phyloP scores from a whole-genome alignment of 2,113 vertebrate genomes.

The Chaenocephalus aceratus region DNA sequence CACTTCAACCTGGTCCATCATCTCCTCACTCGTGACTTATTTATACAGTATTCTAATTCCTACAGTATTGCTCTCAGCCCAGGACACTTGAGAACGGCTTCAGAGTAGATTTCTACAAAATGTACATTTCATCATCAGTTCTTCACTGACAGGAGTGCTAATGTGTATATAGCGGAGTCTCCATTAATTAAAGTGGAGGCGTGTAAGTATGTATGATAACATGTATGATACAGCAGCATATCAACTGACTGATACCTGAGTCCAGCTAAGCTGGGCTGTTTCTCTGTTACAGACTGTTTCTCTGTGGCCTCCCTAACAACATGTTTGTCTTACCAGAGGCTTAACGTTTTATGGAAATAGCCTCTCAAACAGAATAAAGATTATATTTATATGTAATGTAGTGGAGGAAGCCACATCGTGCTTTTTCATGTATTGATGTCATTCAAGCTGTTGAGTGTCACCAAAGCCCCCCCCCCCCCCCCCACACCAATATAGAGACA shows the following conservation, averaged over 20 bases:
- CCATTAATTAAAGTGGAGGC: constrained; percentile 1
- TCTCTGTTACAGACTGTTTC: neutral
- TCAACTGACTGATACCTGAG: constrained; percentile 8
- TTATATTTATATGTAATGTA: constrained; percentile 71
- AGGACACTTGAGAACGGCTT: neutral
- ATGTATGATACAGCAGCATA: constrained; percentile 42
- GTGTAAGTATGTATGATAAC: constrained; percentile 21
- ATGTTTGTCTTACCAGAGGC: constrained; percentile 22
- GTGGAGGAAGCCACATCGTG: neutral
- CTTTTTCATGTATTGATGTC: neutral
- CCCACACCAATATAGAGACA: no score
- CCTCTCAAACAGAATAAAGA: constrained; percentile 64
- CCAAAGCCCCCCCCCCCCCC: no score
- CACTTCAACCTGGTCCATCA: neutral
- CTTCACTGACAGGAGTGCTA: no score
- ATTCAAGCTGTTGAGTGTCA: neutral
- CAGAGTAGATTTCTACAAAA: no score
- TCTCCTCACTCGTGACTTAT: neutral
- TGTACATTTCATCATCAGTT: no score
- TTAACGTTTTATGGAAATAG: constrained; percentile 35
- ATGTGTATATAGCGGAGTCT: neutral
- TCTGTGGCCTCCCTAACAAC: constrained; percentile 13
- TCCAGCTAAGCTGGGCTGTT: neutral
- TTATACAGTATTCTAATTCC: neutral
- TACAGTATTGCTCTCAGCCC: neutral